These are phyloP conservation scores for Carassius auratus DNA, from an alignment of 2,113 vertebrate genomes.

Conservation along the genomic window DNA sequence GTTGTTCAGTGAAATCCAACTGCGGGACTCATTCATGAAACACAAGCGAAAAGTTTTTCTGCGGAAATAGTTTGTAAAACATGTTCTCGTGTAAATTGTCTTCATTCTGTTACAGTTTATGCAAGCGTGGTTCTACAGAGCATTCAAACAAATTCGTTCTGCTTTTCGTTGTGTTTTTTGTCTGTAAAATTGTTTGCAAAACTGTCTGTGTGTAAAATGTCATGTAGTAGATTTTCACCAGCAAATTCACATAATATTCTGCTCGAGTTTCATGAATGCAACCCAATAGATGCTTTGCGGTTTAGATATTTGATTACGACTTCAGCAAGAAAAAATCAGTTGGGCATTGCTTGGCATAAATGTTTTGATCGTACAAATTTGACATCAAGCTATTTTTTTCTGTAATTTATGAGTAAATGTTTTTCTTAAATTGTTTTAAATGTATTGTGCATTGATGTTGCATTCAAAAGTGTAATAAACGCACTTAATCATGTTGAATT, in stretches of 20 bases:
- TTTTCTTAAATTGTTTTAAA: slow-evolving; percentile 12
- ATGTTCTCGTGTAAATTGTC: not conserved
- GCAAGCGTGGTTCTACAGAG: not conserved
- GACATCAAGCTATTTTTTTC: not conserved
- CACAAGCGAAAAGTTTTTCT: not conserved
- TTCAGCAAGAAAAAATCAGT: not conserved
- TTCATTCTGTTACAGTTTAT: not conserved
- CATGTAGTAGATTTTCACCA: not conserved
- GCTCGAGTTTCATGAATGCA: not conserved
- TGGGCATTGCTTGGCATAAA: not conserved
- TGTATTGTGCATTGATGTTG: slow-evolving; percentile 12
- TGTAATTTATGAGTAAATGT: not conserved
- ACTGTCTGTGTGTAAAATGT: not conserved
- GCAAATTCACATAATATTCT: not conserved
- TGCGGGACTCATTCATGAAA: not conserved
- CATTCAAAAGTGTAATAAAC: slow-evolving; percentile 4
- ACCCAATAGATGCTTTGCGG: not conserved
- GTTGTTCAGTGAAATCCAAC: not conserved
- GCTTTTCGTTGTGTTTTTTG: not conserved
- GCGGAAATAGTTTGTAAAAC: not conserved
- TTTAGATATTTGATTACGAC: not conserved
- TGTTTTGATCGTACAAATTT: slow-evolving; percentile 12
- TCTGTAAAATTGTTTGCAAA: not conserved
- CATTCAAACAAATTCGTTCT: not conserved
- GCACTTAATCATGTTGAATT: not conserved